Base-by-base conservation (phyloP, 2,113 vertebrate genomes). In the Microtus oregoni region DNA sequence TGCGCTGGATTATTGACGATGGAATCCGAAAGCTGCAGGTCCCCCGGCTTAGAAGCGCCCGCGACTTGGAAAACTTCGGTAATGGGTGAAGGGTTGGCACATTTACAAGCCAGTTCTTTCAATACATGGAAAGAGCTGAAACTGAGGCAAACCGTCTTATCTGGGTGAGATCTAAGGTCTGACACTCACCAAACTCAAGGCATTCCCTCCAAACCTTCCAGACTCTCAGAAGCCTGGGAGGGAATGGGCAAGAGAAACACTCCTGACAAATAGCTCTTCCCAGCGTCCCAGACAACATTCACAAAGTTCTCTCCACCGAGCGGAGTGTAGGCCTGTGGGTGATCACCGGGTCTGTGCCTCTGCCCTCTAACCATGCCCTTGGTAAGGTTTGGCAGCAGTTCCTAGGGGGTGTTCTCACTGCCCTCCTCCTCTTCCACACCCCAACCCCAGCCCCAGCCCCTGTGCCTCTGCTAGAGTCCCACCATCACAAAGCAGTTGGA, bases 401-500 rank as follows among this genome's bases (percentile, higher is more conserved):
- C 55, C 0, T 63, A 41, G 13, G 24, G 13, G 19, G 14, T 14
- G 20, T 3, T 82, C 20, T 97, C 50, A 11, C 52, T 22, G 19
- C 8, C 98, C 44, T 99, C 99, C 0, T 98, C 98, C 50, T 99
- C 99, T 0, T 97, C 98, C 68, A 70, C 14, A 19, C 32, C 15
- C 3, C 41, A 44, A 5, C 41, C 41, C 68, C 32, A n/a, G 7
- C 15, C 68, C 68, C 32, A 70, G 68, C 78, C 35, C 98, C 98
- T 98, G 98, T 89, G 38, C 97, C 2, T 3, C 98, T 0, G 17
- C 55, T 58, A 10, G 97, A 89, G n/a, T 98, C 97, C 96, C 97
- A 98, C 52, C 61, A 97, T 98, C 98, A 98, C 0, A 92, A 98
- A 97, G 55, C 94, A 89, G 5, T 86, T 58, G 22, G 92, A 91